Base-by-base conservation (phyloP, 2,797 vertebrate species). In the Lates japonicus region DNA sequence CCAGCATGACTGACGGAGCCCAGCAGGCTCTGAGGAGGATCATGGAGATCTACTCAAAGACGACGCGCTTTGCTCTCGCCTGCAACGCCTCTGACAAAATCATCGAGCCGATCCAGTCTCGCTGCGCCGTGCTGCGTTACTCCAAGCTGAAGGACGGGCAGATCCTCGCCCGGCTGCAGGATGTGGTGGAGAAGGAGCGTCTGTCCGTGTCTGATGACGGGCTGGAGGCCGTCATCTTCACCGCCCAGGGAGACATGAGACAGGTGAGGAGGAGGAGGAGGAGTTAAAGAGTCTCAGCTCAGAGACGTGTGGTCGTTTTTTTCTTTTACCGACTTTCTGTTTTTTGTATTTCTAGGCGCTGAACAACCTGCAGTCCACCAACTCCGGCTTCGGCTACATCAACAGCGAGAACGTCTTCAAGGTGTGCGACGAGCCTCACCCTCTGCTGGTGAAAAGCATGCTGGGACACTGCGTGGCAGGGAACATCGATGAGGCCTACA, bases 41-140 rank as follows among this genome's bases (percentile, higher is more conserved):
- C 52, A 99, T 99, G 98, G 98, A 99, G 85, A 98, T 99, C 78
- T 99, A 99, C 92, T 99, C 98, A 5, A 99, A 98, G 89, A 99
- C 98, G 0, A 99, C 98, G 0, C 97, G 98, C 64, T 99, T 99
- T 0, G 98, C 98, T 0, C 95, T 99, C 0, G 98, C 98, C 0
- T 99, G 98, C 78, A 99, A 99, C 0, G 97, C 98, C 41, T 99
- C 98, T 0, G 98, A 99, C 84, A 98, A 98, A 85, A 99, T 99
- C 92, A 99, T 99, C 73, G 98, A 99, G 81, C 98, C 98, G 1
- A 99, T 99, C 86, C 98, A 99, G 82, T 99, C 98, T 0, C 97
- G 98, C 31, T 99, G 98, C 0, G 98, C 98, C 0, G 97, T 99
- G 79, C 95, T 99, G 70, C 97, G 98, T 7, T 99, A 99, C 93